Conservation (phyloP, 2,797 vertebrate genomes). For the Pangasius krempfi region DNA sequence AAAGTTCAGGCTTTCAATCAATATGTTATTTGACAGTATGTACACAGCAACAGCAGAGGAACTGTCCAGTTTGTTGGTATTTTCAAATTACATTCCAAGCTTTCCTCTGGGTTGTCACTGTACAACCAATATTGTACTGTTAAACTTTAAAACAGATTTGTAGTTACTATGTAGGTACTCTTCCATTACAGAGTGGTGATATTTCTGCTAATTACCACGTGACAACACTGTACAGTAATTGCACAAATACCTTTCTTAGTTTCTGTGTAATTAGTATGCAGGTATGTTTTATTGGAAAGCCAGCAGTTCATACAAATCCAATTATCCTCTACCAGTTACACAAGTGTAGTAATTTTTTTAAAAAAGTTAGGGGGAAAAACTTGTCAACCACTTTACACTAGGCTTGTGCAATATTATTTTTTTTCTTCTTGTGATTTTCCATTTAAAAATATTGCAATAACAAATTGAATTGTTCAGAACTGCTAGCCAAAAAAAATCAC, state of each 20-base stretch:
- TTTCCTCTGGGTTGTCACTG: not conserved
- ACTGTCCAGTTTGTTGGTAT: not conserved
- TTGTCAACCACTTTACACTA: not conserved
- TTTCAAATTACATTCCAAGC: not conserved
- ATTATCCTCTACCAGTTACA: not conserved
- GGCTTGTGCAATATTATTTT: not conserved
- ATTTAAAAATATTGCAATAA: not conserved
- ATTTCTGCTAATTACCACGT: not conserved
- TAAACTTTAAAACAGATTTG: not conserved
- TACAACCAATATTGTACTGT: not conserved
- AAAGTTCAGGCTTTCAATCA: constrained; percentile 12
- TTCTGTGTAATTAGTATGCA: not conserved
- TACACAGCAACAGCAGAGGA: constrained; percentile 14
- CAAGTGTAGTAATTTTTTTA: no score
- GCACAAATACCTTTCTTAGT: not conserved
- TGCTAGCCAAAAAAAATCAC: not conserved
- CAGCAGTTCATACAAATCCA: not conserved
- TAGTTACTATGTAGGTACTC: not conserved
- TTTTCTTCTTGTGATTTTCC: not conserved
- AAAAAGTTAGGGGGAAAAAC: not conserved
- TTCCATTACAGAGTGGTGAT: not conserved
- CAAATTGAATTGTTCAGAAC: not conserved
- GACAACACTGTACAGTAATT: not conserved
- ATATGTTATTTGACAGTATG: not conserved
- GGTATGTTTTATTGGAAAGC: not conserved